Percentiles rank a stretch among this genome's conserved stretches.
Evolutionary conservation across 2,888 invertebrate species (phyloP).

Genomic region (Calephelis perditalis): DNA sequence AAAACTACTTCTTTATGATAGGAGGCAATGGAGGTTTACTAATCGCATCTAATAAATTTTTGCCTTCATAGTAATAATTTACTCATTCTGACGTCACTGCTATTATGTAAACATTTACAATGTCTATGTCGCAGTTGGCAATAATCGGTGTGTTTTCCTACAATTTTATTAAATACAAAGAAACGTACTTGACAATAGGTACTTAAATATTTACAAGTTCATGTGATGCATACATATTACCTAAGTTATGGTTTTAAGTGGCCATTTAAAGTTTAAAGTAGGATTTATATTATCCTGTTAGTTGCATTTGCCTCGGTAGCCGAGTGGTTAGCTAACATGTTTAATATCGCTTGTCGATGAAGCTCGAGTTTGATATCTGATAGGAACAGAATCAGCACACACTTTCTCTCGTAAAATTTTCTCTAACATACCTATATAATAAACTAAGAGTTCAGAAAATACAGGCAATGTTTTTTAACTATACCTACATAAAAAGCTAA

Average conservation of each 20-base stretch:
- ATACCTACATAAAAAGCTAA: too few relatives aligned
- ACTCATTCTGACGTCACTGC: neutral
- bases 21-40: neutral
- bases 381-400: too few relatives aligned
- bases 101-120: neutral
- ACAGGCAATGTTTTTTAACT: too few relatives aligned
- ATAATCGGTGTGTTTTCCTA: neutral
- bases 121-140: constrained; percentile 2
- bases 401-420: too few relatives aligned
- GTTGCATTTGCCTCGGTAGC: too few relatives aligned
- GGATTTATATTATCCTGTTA: neutral
- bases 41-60: too few relatives aligned
- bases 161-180: constrained; percentile 3
- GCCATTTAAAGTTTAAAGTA: constrained; percentile 1
- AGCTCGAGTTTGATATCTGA: too few relatives aligned
- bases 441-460: too few relatives aligned
- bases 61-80: too few relatives aligned
- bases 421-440: too few relatives aligned
- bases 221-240: constrained; percentile 5
- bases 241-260: neutral
- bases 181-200: constrained; percentile 9
- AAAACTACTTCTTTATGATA: neutral
- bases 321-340: too few relatives aligned
- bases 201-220: constrained; percentile 10
- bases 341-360: too few relatives aligned